Conservation (phyloP, 2,888 invertebrate species). For the Ceramica pisi region DNA sequence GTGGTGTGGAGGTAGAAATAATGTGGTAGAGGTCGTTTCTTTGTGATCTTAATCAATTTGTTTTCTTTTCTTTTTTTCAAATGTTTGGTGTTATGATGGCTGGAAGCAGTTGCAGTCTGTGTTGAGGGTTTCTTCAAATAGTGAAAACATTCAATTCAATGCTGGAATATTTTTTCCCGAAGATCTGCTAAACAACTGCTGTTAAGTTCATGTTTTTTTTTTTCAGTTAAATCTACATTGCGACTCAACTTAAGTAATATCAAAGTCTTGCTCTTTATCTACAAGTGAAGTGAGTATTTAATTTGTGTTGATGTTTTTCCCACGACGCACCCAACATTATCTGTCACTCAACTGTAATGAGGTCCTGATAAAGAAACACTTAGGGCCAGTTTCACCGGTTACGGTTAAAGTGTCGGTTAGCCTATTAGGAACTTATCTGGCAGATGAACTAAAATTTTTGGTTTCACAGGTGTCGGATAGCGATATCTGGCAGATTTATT, state of each 20-base stretch:
- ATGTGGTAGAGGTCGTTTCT: too few species aligned
- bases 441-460: too few species aligned
- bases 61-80: too few species aligned
- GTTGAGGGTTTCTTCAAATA: background rate
- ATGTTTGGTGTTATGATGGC: background rate
- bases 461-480: too few species aligned
- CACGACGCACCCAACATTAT: constrained; percentile 53
- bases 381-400: too few species aligned
- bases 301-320: constrained; percentile 48
- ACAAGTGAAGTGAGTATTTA: constrained; percentile 42
- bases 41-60: too few species aligned
- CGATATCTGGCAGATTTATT: too few species aligned
- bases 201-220: background rate
- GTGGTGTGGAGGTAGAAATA: too few species aligned
- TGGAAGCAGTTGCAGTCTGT: background rate
- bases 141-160: background rate
- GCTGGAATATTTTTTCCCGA: too few species aligned
- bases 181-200: background rate
- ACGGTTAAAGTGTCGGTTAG: too few species aligned
- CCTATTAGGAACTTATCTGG: too few species aligned
- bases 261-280: constrained; percentile 39
- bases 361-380: constrained; percentile 55
- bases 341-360: constrained; percentile 58
- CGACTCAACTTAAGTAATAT: constrained; percentile 3
- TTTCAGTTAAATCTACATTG: background rate